Conservation (phyloP, 2,797 vertebrate species). For the Takifugu rubripes region DNA sequence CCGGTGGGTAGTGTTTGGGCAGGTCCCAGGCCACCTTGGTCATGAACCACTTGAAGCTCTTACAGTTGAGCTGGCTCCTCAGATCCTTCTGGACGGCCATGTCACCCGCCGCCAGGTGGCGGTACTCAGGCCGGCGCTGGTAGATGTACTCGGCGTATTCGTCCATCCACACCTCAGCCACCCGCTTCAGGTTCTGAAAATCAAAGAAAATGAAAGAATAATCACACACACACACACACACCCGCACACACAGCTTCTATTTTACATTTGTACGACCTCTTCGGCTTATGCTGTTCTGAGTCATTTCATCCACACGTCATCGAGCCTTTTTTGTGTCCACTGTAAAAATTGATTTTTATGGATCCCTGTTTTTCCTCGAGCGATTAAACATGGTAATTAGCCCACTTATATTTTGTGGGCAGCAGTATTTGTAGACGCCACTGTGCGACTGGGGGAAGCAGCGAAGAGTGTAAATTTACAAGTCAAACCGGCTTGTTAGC, state of each 20-base stretch:
- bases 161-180: slow-evolving; percentile 99
- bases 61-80: slow-evolving; percentile 84
- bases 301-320: not conserved
- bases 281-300: too few species aligned
- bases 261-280: too few species aligned
- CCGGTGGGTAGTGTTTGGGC: slow-evolving; percentile 91
- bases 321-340: not conserved
- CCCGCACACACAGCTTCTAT: too few species aligned
- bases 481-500: slow-evolving; percentile 10
- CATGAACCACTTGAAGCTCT: slow-evolving; percentile 97
- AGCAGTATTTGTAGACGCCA: not conserved
- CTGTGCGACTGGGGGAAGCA: too few species aligned
- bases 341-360: not conserved
- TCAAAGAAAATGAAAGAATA: not conserved
- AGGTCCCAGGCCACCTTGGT: slow-evolving; percentile 93
- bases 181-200: slow-evolving; percentile 90
- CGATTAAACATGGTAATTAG: not conserved
- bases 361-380: not conserved
- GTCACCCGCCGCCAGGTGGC: slow-evolving; percentile 92
- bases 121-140: slow-evolving; percentile 94
- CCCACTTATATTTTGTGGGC: not conserved
- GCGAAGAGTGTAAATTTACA: not conserved
- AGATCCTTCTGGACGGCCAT: slow-evolving; percentile 87
- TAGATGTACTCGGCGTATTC: slow-evolving; percentile 93
- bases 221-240: too few species aligned